Base-by-base conservation (phyloP, 1,140 invertebrate species). In the Acyrthosiphon pisum region DNA sequence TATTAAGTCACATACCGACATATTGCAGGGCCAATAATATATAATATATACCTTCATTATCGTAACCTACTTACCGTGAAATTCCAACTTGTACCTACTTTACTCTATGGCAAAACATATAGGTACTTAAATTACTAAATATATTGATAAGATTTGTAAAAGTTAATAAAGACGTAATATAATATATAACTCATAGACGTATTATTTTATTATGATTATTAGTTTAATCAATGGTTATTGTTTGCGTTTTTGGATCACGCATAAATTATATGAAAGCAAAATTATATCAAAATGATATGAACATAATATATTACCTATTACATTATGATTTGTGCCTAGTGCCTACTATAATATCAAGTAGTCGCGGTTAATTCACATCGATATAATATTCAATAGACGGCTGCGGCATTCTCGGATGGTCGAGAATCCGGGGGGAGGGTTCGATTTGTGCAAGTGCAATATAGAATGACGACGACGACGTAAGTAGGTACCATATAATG, bases 401-500 rank as follows among this genome's bases (percentile, higher is more conserved):
- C 20, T 4, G 22, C 0, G 20, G 4, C 56, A 60, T 30, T 60
- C 26, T 0, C n/a, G 30, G 60, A 76, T n/a, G 60, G n/a, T 18
- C 60, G 60, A n/a, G 60, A n/a, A 35, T n/a, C 11, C 60, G 60
- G 4, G 60, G n/a, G 30, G 30, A n/a, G 60, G 60, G 60, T 76
- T n/a, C 30, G 60, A 76, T 76, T 76, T 76, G 60, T 76, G 60
- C 30, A n/a, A 76, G n/a, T 76, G 60, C 60, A 11, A n/a, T 76
- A 76, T 76, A 76, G 60, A 3, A 68, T 11, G 37, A 23, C 18
- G 35, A 11, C 76, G 76, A 83, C 81, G 81, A 41, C 7, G 81
- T 83, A 83, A 83, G 81, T 83, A 83, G 41, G 81, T 41, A 83
- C 37, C 8, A 84, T 76, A 76, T 35, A 76, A 76, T 76, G 60